Conservation (phyloP, 2,888 invertebrate species). For the Tubulanus polymorphus region DNA sequence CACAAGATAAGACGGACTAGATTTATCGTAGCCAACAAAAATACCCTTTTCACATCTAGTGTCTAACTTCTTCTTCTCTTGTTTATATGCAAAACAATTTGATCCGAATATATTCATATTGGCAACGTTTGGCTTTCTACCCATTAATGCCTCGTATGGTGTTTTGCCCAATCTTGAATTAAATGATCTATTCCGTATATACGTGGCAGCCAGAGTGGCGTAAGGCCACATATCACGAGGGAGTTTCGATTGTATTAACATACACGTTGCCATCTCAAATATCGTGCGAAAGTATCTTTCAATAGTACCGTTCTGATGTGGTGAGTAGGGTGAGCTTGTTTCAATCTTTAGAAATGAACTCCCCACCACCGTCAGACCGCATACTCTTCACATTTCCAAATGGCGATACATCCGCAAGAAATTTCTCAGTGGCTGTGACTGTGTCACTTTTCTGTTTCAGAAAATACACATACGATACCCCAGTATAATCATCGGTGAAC, state of each 20-base stretch:
- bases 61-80: constrained; percentile 16
- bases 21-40: constrained; percentile 14
- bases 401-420: constrained; percentile 12
- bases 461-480: constrained; percentile 13
- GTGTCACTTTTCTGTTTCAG: constrained; percentile 16
- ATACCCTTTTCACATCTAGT: constrained; percentile 9
- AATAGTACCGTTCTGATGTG: constrained; percentile 19
- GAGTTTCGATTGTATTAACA: constrained; percentile 11
- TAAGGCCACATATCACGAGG: constrained; percentile 19
- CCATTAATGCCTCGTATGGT: constrained; percentile 14
- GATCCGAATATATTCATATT: constrained; percentile 15
- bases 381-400: constrained; percentile 3
- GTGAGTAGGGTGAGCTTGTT: constrained; percentile 11
- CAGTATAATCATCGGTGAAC: constrained; percentile 18
- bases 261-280: constrained; percentile 19
- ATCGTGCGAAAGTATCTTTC: constrained; percentile 17
- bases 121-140: constrained; percentile 10
- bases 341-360: constrained; percentile 9
- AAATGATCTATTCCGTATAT: constrained; percentile 17
- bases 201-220: constrained; percentile 14
- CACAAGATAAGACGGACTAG: constrained; percentile 9
- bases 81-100: constrained; percentile 12
- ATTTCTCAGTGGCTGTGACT: constrained; percentile 9
- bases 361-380: neutral
- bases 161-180: constrained; percentile 3